Percentiles rank a stretch among this genome's conserved stretches.
Conservation (phyloP, 2,888 invertebrate species). For the Ferdinandea cuprea region DNA sequence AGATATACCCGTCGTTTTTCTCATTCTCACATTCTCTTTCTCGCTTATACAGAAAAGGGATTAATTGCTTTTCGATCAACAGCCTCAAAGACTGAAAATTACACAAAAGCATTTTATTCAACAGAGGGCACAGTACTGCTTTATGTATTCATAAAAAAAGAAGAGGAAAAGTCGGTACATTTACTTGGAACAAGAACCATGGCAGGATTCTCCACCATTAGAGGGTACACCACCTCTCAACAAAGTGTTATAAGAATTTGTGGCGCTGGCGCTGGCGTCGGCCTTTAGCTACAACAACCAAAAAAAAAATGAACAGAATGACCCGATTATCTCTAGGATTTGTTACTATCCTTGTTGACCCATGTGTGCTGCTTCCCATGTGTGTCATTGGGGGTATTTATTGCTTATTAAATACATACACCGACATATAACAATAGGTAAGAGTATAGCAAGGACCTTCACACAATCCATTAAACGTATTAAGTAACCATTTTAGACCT, state of each 20-base stretch:
- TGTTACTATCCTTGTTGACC: constrained; percentile 41
- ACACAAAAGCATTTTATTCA: constrained; percentile 56
- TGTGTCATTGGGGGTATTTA: constrained; percentile 45
- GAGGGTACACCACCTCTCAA: constrained; percentile 41
- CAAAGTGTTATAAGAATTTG: constrained; percentile 43
- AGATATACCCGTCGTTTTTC: constrained; percentile 15
- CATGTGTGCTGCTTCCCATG: constrained; percentile 46
- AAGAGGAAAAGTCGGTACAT: constrained; percentile 2
- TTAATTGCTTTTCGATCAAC: constrained; percentile 42
- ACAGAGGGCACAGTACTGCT: constrained; percentile 25
- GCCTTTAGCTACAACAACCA: not conserved
- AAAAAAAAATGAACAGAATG: constrained; percentile 43
- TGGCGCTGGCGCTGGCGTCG: no score
- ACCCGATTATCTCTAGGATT: constrained; percentile 31
- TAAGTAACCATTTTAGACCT: not conserved
- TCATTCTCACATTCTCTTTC: constrained; percentile 15
- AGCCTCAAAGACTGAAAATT: constrained; percentile 34
- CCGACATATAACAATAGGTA: constrained; percentile 38
- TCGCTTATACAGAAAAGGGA: constrained; percentile 21
- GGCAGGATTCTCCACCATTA: constrained; percentile 43
- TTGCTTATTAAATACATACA: constrained; percentile 55
- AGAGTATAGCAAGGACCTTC: not conserved
- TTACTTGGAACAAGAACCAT: constrained; percentile 46
- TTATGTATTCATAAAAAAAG: not conserved
- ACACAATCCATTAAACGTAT: constrained; percentile 3